Percentiles rank a stretch among this genome's conserved stretches.
Conservation (phyloP, 2,888 invertebrate species). For the Neoascia interrupta region DNA sequence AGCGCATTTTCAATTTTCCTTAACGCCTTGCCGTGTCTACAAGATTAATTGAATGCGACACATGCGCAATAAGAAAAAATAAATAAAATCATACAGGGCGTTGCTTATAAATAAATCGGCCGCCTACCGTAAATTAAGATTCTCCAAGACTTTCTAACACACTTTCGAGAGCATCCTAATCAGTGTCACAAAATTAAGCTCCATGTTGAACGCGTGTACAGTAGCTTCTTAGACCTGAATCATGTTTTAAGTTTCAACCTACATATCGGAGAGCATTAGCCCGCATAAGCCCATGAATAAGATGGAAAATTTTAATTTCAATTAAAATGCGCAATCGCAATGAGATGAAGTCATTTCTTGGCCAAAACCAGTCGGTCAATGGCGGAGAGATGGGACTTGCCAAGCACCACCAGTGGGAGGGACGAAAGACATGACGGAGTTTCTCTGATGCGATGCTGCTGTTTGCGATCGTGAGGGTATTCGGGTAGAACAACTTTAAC, state of each 20-base stretch:
- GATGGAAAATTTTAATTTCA: constrained; percentile 66
- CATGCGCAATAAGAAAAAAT: constrained; percentile 10
- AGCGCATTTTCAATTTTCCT: neutral
- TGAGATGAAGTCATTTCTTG: constrained; percentile 30
- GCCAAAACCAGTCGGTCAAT: constrained; percentile 10
- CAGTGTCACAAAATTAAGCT: constrained; percentile 26
- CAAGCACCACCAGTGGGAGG: neutral
- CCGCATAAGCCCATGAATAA: constrained; percentile 33
- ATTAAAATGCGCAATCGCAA: constrained; percentile 47
- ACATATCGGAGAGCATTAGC: constrained; percentile 62
- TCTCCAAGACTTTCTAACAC: constrained; percentile 39
- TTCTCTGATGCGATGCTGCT: constrained; percentile 28
- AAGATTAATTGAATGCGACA: constrained; percentile 34
- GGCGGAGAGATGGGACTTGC: neutral
- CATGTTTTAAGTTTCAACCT: constrained; percentile 52
- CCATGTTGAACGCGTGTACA: too few relatives aligned
- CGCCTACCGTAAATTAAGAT: too few relatives aligned
- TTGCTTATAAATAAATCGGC: constrained; percentile 27
- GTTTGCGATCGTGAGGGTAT: constrained; percentile 30
- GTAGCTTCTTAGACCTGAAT: neutral
- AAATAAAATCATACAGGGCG: constrained; percentile 11
- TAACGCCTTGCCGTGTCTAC: constrained; percentile 38
- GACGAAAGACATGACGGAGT: constrained; percentile 17
- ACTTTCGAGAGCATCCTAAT: constrained; percentile 22
- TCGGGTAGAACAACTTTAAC: constrained; percentile 43